Base-by-base conservation (phyloP, 2,888 invertebrate species). In the Drosophila monieri region DNA sequence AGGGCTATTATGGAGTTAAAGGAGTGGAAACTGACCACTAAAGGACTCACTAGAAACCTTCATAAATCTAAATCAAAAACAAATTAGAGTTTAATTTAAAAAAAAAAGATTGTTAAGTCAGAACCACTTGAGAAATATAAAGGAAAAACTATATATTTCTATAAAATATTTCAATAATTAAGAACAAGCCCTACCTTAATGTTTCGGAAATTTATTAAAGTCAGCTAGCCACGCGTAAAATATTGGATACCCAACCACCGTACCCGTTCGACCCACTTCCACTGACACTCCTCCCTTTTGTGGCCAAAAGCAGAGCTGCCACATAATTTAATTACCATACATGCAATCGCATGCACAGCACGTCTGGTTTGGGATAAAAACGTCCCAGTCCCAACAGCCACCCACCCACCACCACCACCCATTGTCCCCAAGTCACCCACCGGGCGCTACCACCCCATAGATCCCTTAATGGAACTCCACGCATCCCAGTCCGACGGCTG, bases 291-390 rank as follows among this genome's bases (percentile, higher is more conserved):
- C 30, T 41, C 55, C 52, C 48, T 44, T 43, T 44, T n/a, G 10
- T 18, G 41, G 51, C 32, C 30, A 53, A 49, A 54, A 27, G 64
- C 73, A 72, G 74, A 67, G 80, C 72, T 81, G 68, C 78, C 84
- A 81, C 76, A 84, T 86, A 86, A 81, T 86, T 86, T 80, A 74
- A 81, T 81, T 86, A 84, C 65, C 64, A 64, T 54, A 9, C 74
- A 70, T 64, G 77, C 73, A 81, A 73, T 76, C 66, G 77, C 74
- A 79, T 75, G 73, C 78, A 57, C 41, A 48, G 66, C 70, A 67
- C 71, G 68, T 77, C 62, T 47, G 67, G 32, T 8, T 53, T 18
- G 25, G 62, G 55, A 57, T 74, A 73, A 70, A 64, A 73, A 46
- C 52, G 62, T n/a, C n/a, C n/a, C n/a, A n/a, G n/a, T n/a, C n/a